A percentile compares a stretch with the other conserved stretches of the same genome.
phyloP scores from a whole-genome alignment of 2,797 vertebrate genomes.

The Trematomus bernacchii region DNA sequence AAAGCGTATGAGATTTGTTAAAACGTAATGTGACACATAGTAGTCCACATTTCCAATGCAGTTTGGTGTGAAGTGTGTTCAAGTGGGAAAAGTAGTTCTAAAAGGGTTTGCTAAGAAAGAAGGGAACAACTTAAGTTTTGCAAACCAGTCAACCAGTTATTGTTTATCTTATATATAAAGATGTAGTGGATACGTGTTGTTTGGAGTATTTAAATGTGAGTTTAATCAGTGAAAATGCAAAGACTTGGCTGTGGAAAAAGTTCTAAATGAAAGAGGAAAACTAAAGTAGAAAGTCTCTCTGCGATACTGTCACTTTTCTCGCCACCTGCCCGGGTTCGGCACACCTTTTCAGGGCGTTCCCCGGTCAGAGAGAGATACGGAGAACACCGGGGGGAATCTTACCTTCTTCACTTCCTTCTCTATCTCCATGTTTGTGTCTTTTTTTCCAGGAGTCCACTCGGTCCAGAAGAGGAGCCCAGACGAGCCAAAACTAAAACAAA shows the following conservation, averaged over 20 bases:
- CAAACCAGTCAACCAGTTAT: background rate
- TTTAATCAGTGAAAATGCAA: background rate
- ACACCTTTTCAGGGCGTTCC: conserved; percentile 77
- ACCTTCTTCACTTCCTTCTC: conserved; percentile 87
- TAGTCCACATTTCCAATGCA: background rate
- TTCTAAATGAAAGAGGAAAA: accelerated
- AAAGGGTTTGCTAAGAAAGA: background rate
- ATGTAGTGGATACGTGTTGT: accelerated
- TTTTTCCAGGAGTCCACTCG: background rate
- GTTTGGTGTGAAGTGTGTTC: background rate
- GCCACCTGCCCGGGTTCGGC: conserved; percentile 57
- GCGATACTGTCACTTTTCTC: background rate
- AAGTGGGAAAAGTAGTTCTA: background rate
- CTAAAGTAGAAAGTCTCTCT: accelerated
- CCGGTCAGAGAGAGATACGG: conserved; percentile 2
- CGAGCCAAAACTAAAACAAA: background rate
- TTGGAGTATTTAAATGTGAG: accelerated
- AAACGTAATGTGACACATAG: accelerated
- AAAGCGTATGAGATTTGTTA: background rate
- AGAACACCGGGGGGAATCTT: conserved; percentile 4
- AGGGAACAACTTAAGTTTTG: background rate
- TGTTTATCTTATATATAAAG: too few relatives aligned
- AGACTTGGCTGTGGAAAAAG: background rate
- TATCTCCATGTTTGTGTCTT: conserved; percentile 79
- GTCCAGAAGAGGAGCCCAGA: background rate